phyloP scores from a whole-genome alignment of 2,797 vertebrate species.

The Carduelis carduelis region DNA sequence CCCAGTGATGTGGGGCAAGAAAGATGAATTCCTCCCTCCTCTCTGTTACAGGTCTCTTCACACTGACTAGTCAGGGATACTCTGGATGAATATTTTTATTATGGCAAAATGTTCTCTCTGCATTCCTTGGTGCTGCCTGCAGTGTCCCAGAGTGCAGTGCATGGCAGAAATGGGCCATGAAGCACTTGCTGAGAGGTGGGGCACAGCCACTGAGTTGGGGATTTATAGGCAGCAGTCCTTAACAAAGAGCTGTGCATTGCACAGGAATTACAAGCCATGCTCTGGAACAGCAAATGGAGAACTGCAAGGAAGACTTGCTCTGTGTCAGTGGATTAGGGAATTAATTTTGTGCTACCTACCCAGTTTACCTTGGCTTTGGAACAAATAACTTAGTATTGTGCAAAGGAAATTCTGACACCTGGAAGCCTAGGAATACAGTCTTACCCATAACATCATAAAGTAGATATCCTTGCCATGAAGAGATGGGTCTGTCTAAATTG shows the following conservation, averaged over 20 bases:
- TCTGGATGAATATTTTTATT: not conserved
- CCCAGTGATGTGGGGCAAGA: not conserved
- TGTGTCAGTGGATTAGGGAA: not conserved
- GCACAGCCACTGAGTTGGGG: not conserved
- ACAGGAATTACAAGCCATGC: not conserved
- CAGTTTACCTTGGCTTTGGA: not conserved
- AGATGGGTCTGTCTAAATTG: not conserved
- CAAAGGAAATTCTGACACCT: not conserved
- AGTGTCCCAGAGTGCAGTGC: not conserved
- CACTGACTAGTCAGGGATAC: not conserved
- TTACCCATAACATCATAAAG: not conserved
- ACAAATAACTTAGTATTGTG: not conserved
- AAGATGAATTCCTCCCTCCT: not conserved
- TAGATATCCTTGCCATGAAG: not conserved
- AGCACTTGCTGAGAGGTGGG: not conserved
- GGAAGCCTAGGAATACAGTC: not conserved
- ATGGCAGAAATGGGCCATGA: not conserved
- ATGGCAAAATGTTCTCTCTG: not conserved
- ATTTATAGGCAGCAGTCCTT: not conserved
- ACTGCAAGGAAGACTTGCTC: not conserved
- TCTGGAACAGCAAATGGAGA: not conserved
- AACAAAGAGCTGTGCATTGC: not conserved
- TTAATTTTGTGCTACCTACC: not conserved
- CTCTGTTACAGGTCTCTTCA: not conserved
- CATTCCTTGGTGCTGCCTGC: not conserved